Evolutionary conservation across 2,797 vertebrate species (phyloP), one percentile per base, ranked within the genome.

Genomic region (Erethizon dorsatum): DNA sequence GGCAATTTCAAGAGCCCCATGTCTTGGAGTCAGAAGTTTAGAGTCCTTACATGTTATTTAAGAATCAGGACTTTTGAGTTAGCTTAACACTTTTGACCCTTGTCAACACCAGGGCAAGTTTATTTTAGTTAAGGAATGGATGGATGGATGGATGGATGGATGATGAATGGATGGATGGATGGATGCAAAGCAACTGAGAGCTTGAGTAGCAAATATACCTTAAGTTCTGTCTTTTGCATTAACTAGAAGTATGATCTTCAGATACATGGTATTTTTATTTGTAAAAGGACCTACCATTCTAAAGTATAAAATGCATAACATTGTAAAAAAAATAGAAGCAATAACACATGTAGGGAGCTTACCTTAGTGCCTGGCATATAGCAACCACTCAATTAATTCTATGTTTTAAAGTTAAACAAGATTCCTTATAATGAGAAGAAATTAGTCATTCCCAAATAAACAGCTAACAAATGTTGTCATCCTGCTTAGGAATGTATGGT

Each of bases 401-500:
- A 52, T 20, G 50, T 83, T 47, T 24, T 80, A 95, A 41, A 50
- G 77, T 90, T 54, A 69, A 84, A 56, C n/a, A 91, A 93, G 88
- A 88, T 8, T 78, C 4, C 17, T 54, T 61, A 63, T 45, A 18
- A 87, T 59, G 22, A 93, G 9, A 17, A 89, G 2, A 83, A 37
- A 56, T 17, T 17, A 88, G 24, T 75, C 24, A 71, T 69, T 96
- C 54, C 31, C 85, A 88, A 92, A 61, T 47, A 93, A 92, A 28
- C 47, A 85, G 33, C n/a, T 83, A 71, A 85, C 37, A 89, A 93
- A 71, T 52, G 88, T 24, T 94, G 87, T 8, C 26, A 90, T 90
- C 24, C 92, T 86, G 45, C 47, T 95, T 85, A 77, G 79, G 94
- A 97, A 96, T 77, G 56, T 79, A 96, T 75, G 52, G 85, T 92